Evolutionary conservation across 2,888 invertebrate species (phyloP).

Genomic region (Falcaria lacertinaria): DNA sequence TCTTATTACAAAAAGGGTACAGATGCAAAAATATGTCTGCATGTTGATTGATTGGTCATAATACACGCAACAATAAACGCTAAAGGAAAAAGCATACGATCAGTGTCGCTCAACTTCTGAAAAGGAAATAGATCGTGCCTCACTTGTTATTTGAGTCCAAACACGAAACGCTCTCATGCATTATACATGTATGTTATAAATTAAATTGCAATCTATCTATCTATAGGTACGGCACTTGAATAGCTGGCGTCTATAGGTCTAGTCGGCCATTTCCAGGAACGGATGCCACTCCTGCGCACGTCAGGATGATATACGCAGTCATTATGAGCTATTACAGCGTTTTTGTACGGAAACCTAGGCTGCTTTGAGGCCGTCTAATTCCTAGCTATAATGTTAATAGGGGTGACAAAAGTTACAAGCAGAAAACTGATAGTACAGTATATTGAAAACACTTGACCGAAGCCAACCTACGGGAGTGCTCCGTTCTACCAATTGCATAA

Average conservation of each 20-base stretch:
- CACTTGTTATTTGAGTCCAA: no score
- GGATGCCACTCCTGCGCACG: constrained; percentile 41
- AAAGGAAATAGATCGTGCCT: no score
- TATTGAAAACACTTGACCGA: constrained; percentile 11
- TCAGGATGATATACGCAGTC: constrained; percentile 31
- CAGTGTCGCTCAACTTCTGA: no score
- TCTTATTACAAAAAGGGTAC: no score
- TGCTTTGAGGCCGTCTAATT: constrained; percentile 28
- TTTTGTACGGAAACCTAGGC: constrained; percentile 7
- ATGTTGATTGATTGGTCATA: no score
- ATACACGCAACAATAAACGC: no score
- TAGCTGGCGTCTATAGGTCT: background rate
- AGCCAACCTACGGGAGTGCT: constrained; percentile 6
- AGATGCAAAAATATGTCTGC: no score
- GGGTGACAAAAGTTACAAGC: no score
- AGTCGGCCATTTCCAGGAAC: constrained; percentile 47
- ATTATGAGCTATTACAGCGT: constrained; percentile 39
- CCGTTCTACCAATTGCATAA: constrained; percentile 32
- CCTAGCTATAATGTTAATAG: no score
- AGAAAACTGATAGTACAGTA: constrained; percentile 22
- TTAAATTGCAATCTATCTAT: background rate
- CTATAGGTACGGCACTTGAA: background rate
- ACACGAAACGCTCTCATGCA: no score
- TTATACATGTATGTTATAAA: no score
- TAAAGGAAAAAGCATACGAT: no score